These are phyloP conservation scores for Scaptomyza flava DNA, from an alignment of 2,888 invertebrate species.

Conservation along the genomic window DNA sequence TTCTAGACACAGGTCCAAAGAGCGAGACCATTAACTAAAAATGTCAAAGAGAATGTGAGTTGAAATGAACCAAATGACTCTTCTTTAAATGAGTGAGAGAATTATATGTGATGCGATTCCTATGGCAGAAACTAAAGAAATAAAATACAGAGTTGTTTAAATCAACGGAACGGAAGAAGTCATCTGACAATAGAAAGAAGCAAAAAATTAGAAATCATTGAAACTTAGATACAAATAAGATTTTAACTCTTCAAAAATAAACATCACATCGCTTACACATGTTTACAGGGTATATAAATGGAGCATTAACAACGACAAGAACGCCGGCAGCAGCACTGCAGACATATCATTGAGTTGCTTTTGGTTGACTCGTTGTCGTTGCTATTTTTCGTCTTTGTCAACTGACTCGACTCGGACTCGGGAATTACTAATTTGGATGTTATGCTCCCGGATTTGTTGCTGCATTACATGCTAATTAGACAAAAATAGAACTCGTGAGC, in stretches of 20 bases:
- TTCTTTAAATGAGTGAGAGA: slow-evolving; percentile 12
- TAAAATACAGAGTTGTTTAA: too few relatives aligned
- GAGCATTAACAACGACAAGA: slow-evolving; percentile 40
- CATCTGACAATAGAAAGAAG: background rate
- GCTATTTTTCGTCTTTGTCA: slow-evolving; percentile 44
- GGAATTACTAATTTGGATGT: slow-evolving; percentile 67
- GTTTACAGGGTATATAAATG: slow-evolving; percentile 44
- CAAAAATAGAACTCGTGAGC: slow-evolving; percentile 64
- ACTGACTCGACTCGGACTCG: slow-evolving; percentile 10
- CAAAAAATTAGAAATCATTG: background rate
- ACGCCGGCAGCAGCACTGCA: slow-evolving; percentile 42
- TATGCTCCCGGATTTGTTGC: slow-evolving; percentile 68
- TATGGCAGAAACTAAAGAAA: too few relatives aligned
- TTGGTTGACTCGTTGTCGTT: slow-evolving; percentile 30
- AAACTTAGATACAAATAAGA: too few relatives aligned
- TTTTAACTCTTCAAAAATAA: too few relatives aligned
- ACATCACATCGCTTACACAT: too few relatives aligned
- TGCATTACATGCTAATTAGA: slow-evolving; percentile 63
- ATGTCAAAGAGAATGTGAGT: background rate
- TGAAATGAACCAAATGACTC: background rate
- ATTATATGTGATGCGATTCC: background rate
- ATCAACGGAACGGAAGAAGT: background rate
- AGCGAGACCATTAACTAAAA: slow-evolving; percentile 26
- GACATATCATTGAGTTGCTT: too few relatives aligned
- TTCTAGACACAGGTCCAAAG: slow-evolving; percentile 48